Conservation (phyloP, 2,113 vertebrate genomes). For the Cephalopholis sonnerati region DNA sequence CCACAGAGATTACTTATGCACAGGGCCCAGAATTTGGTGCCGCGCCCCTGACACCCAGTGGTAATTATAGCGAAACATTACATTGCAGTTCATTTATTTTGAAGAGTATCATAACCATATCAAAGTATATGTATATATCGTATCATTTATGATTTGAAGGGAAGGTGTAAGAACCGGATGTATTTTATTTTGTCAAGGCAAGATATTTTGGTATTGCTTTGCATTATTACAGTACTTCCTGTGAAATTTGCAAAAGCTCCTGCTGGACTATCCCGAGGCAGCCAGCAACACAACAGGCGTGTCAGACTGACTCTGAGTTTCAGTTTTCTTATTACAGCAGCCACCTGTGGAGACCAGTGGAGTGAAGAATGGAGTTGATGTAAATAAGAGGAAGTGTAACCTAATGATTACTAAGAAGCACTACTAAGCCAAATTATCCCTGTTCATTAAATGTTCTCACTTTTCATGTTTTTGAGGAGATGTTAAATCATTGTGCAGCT, state of each 20-base stretch:
- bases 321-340: neutral
- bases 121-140: neutral
- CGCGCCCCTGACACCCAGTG: too few relatives aligned
- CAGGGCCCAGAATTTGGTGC: too few relatives aligned
- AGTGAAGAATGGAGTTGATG: neutral
- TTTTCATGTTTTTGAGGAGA: neutral
- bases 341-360: neutral
- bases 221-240: slow-evolving; percentile 43
- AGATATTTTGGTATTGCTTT: neutral
- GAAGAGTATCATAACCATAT: too few relatives aligned
- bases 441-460: neutral
- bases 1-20: too few relatives aligned
- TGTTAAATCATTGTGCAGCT: neutral
- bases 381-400: neutral
- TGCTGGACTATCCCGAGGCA: slow-evolving; percentile 31
- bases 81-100: too few relatives aligned
- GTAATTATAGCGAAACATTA: neutral
- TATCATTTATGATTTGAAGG: slow-evolving; percentile 45
- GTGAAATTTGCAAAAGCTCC: slow-evolving; percentile 40
- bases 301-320: neutral
- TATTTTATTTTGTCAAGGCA: neutral
- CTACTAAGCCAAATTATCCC: neutral
- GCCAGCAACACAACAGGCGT: slow-evolving; percentile 32
- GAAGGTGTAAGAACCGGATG: slow-evolving; percentile 4
- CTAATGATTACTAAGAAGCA: neutral